phyloP scores from a whole-genome alignment of 1,140 invertebrate genomes.

The Lycorma delicatula region DNA sequence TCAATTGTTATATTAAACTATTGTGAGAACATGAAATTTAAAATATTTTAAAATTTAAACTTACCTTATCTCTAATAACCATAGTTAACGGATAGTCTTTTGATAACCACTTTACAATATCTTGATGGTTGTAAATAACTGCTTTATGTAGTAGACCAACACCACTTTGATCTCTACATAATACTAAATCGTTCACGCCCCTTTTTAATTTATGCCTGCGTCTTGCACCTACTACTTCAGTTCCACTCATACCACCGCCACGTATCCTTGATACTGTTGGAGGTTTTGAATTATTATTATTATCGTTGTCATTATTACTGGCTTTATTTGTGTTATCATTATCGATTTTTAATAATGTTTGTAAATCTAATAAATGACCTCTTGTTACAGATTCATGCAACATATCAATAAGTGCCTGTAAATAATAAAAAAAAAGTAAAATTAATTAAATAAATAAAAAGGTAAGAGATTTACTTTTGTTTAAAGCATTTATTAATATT shows the following conservation, averaged over 20 bases:
- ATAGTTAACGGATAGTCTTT: conserved; percentile 62
- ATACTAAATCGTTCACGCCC: conserved; percentile 51
- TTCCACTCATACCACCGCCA: too few relatives aligned
- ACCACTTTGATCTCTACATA: conserved; percentile 63
- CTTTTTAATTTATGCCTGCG: conserved; percentile 35
- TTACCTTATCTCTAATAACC: conserved; percentile 68
- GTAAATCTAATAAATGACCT: conserved; percentile 54
- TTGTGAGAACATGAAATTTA: neutral
- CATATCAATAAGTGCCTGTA: conserved; percentile 52
- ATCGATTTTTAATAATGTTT: conserved; percentile 51
- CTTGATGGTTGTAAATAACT: conserved; percentile 61
- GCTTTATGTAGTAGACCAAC: conserved; percentile 70
- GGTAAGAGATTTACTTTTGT: too few relatives aligned
- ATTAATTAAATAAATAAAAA: conserved; percentile 7
- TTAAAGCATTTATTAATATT: too few relatives aligned
- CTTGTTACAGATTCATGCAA: conserved; percentile 61
- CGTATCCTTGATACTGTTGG: too few relatives aligned
- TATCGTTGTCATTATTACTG: too few relatives aligned
- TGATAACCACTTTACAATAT: conserved; percentile 64
- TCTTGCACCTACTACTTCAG: conserved; percentile 45
- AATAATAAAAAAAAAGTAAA: conserved; percentile 23
- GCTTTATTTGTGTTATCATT: too few relatives aligned
- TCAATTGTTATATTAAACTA: neutral
- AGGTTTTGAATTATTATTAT: too few relatives aligned
- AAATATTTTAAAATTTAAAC: conserved; percentile 23